These are phyloP conservation scores for Orgyia antiqua DNA, from an alignment of 2,888 invertebrate species.

Conservation along the genomic window DNA sequence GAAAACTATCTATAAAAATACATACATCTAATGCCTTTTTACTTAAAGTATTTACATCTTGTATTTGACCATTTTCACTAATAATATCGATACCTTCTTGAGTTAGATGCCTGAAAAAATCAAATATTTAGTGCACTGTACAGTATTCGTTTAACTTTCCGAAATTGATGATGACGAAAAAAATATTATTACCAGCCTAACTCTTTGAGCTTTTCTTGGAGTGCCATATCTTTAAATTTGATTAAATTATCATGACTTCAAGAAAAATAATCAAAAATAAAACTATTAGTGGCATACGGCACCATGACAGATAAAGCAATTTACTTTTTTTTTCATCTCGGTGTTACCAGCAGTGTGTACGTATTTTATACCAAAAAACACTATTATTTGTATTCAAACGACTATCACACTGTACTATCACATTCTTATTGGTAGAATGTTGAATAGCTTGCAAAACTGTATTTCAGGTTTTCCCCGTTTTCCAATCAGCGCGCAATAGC, in stretches of 20 bases:
- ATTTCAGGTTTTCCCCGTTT: no score
- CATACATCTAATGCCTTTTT: constrained; percentile 85
- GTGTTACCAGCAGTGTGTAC: no score
- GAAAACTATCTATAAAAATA: constrained; percentile 24
- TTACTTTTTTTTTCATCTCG: no score
- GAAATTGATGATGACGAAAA: constrained; percentile 11
- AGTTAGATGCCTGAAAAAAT: constrained; percentile 83
- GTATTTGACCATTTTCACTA: constrained; percentile 80
- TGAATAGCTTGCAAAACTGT: no score
- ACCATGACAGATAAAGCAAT: constrained; percentile 14
- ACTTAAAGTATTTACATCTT: constrained; percentile 80
- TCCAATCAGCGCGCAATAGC: no score
- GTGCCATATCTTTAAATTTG: constrained; percentile 74
- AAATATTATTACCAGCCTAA: constrained; percentile 80
- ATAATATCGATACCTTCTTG: constrained; percentile 83
- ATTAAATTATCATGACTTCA: constrained; percentile 57
- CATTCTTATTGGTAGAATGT: no score
- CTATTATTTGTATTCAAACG: no score
- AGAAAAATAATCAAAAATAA: constrained; percentile 50
- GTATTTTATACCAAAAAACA: no score
- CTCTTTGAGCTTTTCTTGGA: constrained; percentile 80
- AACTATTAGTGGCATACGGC: constrained; percentile 54
- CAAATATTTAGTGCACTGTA: constrained; percentile 18
- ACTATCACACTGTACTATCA: no score
- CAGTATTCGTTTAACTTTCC: constrained; percentile 10